Base-by-base conservation (phyloP, 2,797 vertebrate species). In the Halcyon smyrnensis region DNA sequence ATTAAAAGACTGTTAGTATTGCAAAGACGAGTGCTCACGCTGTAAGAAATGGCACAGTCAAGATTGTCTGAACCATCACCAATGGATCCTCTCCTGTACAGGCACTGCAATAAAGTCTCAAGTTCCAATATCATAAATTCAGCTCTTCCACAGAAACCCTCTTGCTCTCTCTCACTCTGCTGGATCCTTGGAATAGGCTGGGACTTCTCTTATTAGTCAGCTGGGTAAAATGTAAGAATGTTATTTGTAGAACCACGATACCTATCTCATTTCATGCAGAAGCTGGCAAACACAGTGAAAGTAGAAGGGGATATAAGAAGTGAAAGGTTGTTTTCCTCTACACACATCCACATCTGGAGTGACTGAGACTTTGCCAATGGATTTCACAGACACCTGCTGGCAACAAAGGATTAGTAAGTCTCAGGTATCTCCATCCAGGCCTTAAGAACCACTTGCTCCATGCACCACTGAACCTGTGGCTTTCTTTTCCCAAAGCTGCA, bases 401-500 rank as follows among this genome's bases (percentile, higher is more conserved):
- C 43, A 89, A 80, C 12, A 82, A 23, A 62, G n/a, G 21, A 77
- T 19, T 15, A 7, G 11, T 12, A 60, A 83, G 24, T 23, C 81
- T 71, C 79, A 18, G 43, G 16, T 70, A 56, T 12, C 56, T 34
- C 9, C 32, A 64, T 2, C 18, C 34, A 77, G 54, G 48, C 43
- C 37, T 76, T 74, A 37, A 46, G 36, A 24, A 63, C 25, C 11
- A 5, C 19, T 59, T 18, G 39, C 2, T 5, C 17, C 41, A 67
- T 36, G 25, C 24, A 73, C 12, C 15, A 48, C 8, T 87, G 60
- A 86, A 85, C 21, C 12, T 37, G 5, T 1, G 69, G 13, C n/a
- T 59, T 1, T 8, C 3, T 56, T 46, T 69, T 51, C 20, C 9
- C 43, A 3, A 51, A 34, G 15, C 0, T 56, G 18, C 28, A 87